Percentiles rank a stretch among this genome's conserved stretches.
Evolutionary conservation across 35 echinoderm and acorn worm genomes (phyloP).

Genomic region (Hemicentrotus pulcherrimus): DNA sequence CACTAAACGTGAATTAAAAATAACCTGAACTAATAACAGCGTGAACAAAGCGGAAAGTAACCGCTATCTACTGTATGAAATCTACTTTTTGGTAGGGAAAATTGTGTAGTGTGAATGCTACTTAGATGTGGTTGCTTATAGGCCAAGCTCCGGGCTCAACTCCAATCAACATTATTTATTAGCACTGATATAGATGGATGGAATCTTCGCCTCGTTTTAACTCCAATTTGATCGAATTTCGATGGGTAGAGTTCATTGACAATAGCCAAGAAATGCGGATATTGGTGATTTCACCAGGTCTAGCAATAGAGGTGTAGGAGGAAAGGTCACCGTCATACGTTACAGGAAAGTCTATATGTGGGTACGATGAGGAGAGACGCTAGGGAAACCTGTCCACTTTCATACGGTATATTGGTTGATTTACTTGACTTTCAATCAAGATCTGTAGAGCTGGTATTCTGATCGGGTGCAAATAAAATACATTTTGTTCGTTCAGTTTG

Average conservation of each 20-base stretch:
- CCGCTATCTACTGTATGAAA: no score
- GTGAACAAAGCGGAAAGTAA: no score
- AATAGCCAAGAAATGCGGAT: not conserved
- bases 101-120: not conserved
- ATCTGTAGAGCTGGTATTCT: not conserved
- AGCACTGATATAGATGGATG: constrained; percentile 17
- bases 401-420: constrained; percentile 12
- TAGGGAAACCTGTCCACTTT: not conserved
- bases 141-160: not conserved
- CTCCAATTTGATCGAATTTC: constrained; percentile 18
- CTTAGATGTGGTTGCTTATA: not conserved
- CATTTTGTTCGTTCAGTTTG: not conserved
- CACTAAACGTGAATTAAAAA: no score
- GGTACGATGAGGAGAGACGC: not conserved
- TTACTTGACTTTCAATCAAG: constrained; percentile 1
- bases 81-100: no score
- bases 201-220: not conserved
- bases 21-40: no score
- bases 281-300: not conserved
- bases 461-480: not conserved
- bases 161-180: constrained; percentile 20
- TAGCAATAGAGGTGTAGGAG: not conserved
- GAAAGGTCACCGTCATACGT: not conserved
- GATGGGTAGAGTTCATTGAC: constrained; percentile 16
- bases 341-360: not conserved